Conservation (phyloP, 2,113 vertebrate genomes). For the Mus pahari region DNA sequence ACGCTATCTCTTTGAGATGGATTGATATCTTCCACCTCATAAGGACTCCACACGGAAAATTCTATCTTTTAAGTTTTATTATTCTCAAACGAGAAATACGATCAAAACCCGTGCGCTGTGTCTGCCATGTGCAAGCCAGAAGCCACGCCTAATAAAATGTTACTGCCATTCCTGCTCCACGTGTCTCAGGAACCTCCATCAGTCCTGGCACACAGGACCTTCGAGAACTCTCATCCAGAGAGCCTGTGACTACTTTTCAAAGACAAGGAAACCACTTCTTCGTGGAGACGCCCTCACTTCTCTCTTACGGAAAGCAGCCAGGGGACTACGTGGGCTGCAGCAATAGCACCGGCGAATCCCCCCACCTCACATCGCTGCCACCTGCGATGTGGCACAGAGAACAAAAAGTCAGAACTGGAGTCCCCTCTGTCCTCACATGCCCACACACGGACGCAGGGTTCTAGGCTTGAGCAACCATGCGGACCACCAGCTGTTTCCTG, state of each 20-base stretch:
- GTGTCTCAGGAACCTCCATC: rapidly evolving
- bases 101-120: background rate
- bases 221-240: rapidly evolving
- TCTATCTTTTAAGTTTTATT: conserved; percentile 30
- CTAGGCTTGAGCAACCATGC: background rate
- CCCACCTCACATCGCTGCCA: rapidly evolving
- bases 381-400: rapidly evolving
- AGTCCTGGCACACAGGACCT: rapidly evolving
- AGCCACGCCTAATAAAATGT: background rate
- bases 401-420: rapidly evolving
- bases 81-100: background rate
- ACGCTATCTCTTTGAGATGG: background rate
- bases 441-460: rapidly evolving
- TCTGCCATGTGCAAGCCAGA: background rate
- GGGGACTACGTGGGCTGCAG: background rate
- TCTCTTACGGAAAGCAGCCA: no score
- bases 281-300: rapidly evolving
- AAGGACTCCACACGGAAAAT: background rate
- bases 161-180: rapidly evolving
- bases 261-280: background rate
- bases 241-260: rapidly evolving
- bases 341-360: rapidly evolving
- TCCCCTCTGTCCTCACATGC: background rate
- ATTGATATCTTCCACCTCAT: background rate
- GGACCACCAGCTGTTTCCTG: background rate